Conservation (phyloP, 2,888 invertebrate species). For the Coelinius sp. region DNA sequence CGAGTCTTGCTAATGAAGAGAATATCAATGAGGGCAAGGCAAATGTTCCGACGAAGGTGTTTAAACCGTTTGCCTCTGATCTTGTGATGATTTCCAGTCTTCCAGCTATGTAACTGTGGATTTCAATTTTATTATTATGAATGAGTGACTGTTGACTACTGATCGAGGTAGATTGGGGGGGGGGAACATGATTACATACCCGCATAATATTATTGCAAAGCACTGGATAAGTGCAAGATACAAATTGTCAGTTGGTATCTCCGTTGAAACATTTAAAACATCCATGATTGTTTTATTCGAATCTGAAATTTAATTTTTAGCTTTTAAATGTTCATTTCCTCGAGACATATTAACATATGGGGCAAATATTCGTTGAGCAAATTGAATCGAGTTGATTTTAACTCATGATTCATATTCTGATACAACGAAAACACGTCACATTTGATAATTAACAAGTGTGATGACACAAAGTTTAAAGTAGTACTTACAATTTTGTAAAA, state of each 20-base stretch:
- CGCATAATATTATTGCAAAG: constrained; percentile 91
- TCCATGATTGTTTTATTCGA: constrained; percentile 2
- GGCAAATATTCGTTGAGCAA: background rate
- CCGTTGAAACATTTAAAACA: constrained; percentile 35
- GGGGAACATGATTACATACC: constrained; percentile 75
- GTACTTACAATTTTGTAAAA: background rate
- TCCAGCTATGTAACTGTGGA: constrained; percentile 84
- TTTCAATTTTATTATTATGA: background rate
- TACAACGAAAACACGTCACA: background rate
- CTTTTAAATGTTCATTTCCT: no score
- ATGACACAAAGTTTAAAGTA: background rate
- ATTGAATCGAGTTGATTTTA: background rate
- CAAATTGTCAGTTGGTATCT: constrained; percentile 80
- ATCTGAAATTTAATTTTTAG: background rate
- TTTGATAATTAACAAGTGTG: background rate
- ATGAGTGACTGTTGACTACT: background rate
- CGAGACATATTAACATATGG: no score
- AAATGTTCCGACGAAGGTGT: constrained; percentile 94
- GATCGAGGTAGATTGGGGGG: background rate
- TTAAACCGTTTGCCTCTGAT: constrained; percentile 90
- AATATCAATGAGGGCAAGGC: constrained; percentile 94
- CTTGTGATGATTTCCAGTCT: constrained; percentile 85
- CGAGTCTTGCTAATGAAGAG: constrained; percentile 86
- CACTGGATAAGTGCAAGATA: constrained; percentile 94
- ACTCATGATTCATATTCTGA: background rate